A percentile compares a stretch with the other conserved stretches of the same genome.
Conservation (phyloP, 2,888 invertebrate genomes). For the Flexamia atlantica region DNA sequence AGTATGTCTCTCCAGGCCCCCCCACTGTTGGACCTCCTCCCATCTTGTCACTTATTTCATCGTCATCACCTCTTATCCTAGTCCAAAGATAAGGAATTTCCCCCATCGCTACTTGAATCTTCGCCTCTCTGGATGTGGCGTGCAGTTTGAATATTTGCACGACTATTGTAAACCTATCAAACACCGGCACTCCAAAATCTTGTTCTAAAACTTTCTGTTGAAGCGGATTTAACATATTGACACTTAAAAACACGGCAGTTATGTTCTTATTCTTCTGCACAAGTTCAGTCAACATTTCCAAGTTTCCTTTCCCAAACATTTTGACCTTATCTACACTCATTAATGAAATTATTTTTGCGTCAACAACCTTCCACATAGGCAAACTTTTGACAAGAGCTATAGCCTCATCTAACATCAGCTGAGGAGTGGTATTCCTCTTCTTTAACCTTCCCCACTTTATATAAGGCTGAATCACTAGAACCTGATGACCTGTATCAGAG, state of each 20-base stretch:
- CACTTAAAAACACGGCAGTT: slow-evolving; percentile 85
- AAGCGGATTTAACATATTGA: slow-evolving; percentile 79
- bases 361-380: slow-evolving; percentile 82
- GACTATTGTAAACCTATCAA: slow-evolving; percentile 86
- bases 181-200: slow-evolving; percentile 83
- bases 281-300: slow-evolving; percentile 77
- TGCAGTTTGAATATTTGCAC: slow-evolving; percentile 88
- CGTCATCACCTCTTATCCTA: slow-evolving; percentile 77
- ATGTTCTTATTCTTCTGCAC: slow-evolving; percentile 75
- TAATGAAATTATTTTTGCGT: slow-evolving; percentile 79
- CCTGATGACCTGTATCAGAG: slow-evolving; percentile 76
- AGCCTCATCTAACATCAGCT: slow-evolving; percentile 85
- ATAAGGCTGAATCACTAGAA: slow-evolving; percentile 85
- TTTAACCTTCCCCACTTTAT: slow-evolving; percentile 83
- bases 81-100: slow-evolving; percentile 88
- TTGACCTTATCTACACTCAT: slow-evolving; percentile 77
- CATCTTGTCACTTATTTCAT: slow-evolving; percentile 69
- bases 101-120: slow-evolving; percentile 87
- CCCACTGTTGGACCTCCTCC: slow-evolving; percentile 69
- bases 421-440: slow-evolving; percentile 77
- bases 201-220: slow-evolving; percentile 81
- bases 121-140: slow-evolving; percentile 87
- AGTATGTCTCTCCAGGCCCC: slow-evolving; percentile 73
- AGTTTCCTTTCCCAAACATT: slow-evolving; percentile 82
- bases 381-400: slow-evolving; percentile 83